Evolutionary conservation across 2,113 vertebrate genomes (phyloP), one percentile per base, ranked within the genome.

Genomic region (Cyanoderma ruficeps): DNA sequence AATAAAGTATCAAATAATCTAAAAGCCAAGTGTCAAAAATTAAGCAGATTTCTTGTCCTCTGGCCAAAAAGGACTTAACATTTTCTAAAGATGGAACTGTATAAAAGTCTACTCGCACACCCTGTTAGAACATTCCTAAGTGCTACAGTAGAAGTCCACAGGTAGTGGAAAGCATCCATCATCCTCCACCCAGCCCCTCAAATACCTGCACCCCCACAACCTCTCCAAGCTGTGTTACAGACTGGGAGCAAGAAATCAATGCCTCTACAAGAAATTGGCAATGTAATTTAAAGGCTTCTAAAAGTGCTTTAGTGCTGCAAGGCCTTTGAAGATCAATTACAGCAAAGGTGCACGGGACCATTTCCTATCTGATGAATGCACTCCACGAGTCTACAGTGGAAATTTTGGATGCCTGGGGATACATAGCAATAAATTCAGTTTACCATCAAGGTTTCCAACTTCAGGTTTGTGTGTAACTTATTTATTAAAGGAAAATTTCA

Each of bases 61-160:
- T 77, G 17, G 65, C 10, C 10, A 55, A 79, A 50, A 63, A 50
- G 3, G 17, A 42, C 9, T 4, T 42, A 21, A 13, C 19, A 33
- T 27, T 52, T 27, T n/a, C 24, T 61, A 13, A 90, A 89, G 42
- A 25, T 9, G 57, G 39, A 65, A 30, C n/a, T 12, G 10, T 25
- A n/a, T 7, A 14, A 23, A 76, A 9, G 22, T 8, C 76, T 61
- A 55, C n/a, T 83, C 39, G 28, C 10, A 13, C 6, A 19, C 19
- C 28, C 46, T 33, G 14, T 61, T 33, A 49, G 33, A 67, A 67
- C 17, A 9, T 50, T 61, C 10, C 28, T 42, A 65, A n/a, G 80
- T 0, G 1, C 35, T 11, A 6, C 0, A 0, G 25, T 22, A 5
- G 5, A 57, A 67, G 35, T 7, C 16, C 27, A 50, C 13, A 65